Evolutionary conservation across 1,140 invertebrate genomes (phyloP).

Genomic region (Papilio aristodemus): DNA sequence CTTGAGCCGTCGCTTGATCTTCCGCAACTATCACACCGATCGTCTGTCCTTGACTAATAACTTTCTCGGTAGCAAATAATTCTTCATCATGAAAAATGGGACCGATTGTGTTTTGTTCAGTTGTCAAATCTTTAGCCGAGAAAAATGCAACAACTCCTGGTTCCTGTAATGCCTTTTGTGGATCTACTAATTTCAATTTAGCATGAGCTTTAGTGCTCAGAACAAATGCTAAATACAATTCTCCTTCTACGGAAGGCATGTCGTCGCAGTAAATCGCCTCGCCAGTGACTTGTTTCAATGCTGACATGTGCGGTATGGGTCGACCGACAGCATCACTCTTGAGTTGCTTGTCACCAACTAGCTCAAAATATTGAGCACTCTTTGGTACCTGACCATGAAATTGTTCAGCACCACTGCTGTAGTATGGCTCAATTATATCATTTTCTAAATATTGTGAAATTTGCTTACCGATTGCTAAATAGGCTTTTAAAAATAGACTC

Average conservation of each 20-base stretch:
- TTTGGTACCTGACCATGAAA: constrained; percentile 85
- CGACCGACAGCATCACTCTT: constrained; percentile 89
- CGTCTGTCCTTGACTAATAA: constrained; percentile 89
- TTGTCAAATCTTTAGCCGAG: constrained; percentile 86
- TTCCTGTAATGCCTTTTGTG: constrained; percentile 85
- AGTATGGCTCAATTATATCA: constrained; percentile 71
- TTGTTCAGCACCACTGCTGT: constrained; percentile 82
- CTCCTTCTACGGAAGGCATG: constrained; percentile 87
- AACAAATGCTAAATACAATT: constrained; percentile 90
- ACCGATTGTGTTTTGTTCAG: constrained; percentile 84
- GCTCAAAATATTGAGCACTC: constrained; percentile 91
- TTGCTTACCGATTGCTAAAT: constrained; percentile 85
- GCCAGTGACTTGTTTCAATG: constrained; percentile 93
- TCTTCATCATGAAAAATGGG: constrained; percentile 89
- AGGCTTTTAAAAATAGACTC: constrained; percentile 96
- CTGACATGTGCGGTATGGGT: constrained; percentile 91
- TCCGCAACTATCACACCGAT: constrained; percentile 89
- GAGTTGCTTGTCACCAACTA: constrained; percentile 84
- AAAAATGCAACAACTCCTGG: constrained; percentile 90
- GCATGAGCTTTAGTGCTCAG: constrained; percentile 91
- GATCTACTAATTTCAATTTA: constrained; percentile 87
- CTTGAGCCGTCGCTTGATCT: constrained; percentile 88
- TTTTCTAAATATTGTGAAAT: constrained; percentile 76
- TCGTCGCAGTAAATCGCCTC: constrained; percentile 97
- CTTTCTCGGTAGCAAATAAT: constrained; percentile 86